Base-by-base conservation (phyloP, 2,797 vertebrate species). In the Anas flavirostris region DNA sequence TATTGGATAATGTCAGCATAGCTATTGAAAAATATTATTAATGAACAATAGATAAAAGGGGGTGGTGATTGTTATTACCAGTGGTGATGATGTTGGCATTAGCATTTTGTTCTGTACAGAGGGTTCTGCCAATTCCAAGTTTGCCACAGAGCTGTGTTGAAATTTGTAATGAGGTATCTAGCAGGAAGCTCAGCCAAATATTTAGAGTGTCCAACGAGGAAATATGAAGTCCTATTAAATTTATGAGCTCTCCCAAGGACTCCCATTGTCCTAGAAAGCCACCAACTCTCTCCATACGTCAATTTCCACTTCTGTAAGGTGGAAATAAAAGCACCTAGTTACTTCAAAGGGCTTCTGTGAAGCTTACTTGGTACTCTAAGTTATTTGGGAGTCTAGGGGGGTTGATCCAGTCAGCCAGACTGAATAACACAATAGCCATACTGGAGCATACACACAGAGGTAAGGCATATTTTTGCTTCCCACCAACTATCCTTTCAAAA, bases 21-120 rank as follows among this genome's bases (percentile, higher is more conserved):
- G 46, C 37, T 91, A 23, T 73, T 89, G 75, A 91, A 93, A 93
- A 76, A 88, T 82, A 59, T 48, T 91, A 66, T 70, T 70, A 85
- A 48, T 78, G 76, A 93, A 88, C 59, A 82, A 63, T 43, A 66
- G 52, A 31, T 52, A 55, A 88, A 89, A 93, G 64, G 62, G 72
- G 53, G 48, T 62, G 78, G 66, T 80, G 52, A 75, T 81, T 72
- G 58, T 93, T 77, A 74, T 74, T 87, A 58, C n/a, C 55, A 48
- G 37, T 62, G 48, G 15, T 56, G 74, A 68, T 73, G 33, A 33
- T 39, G 66, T 55, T 59, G 41, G 28, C 18, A 28, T 75, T 80
- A 90, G 31, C 62, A 92, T 62, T 87, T 95, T 35, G 25, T 82
- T 72, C 68, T 52, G 12, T 86, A 10, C 0, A 1, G 43, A 67